Evolutionary conservation across 2,113 vertebrate species (phyloP), one percentile per base, ranked within the genome.

Genomic region (Oxyura jamaicensis): DNA sequence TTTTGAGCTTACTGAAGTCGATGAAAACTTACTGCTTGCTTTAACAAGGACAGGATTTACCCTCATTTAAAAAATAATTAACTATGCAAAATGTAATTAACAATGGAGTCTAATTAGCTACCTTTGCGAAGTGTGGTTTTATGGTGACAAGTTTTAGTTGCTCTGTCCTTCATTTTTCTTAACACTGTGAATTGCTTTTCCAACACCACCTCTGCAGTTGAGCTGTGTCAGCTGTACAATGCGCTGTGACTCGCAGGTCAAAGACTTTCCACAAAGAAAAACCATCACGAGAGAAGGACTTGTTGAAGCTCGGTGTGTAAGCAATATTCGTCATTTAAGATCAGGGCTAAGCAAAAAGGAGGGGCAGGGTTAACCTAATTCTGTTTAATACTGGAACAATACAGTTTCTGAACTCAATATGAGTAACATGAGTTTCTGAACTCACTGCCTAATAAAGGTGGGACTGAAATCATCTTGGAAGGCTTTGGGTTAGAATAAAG

Each of bases 21-120:
- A 56, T 63, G 39, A 79, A 88, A 93, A 79, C 0, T 0, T 89
- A 71, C 35, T 41, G 33, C 46, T 73, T 53, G 33, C 58, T 88
- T 79, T 80, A 86, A 83, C 28, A 67, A 75, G 71, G 48, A 59
- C 25, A 0, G 29, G 74, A 76, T 62, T 85, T 22, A n/a, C 16
- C 59, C 22, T 35, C 52, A 60, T 86, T 86, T 67, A 63, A 86
- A 84, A 89, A 93, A 89, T 82, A 72, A 95, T 92, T 93, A 95
- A 86, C 88, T 69, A 59, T 68, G 77, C 48, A 94, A 91, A 95
- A 85, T 91, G 50, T 96, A 95, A 95, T 94, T 95, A 97, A 95
- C 44, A 79, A 53, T 23, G n/a, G 69, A 73, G 91, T 87, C 42
- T 85, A 89, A 92, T 95, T 83, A 91, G 44, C 63, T 91, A 60